Base-by-base conservation (phyloP, 2,797 vertebrate genomes). In the Thripadectes ignobilis region DNA sequence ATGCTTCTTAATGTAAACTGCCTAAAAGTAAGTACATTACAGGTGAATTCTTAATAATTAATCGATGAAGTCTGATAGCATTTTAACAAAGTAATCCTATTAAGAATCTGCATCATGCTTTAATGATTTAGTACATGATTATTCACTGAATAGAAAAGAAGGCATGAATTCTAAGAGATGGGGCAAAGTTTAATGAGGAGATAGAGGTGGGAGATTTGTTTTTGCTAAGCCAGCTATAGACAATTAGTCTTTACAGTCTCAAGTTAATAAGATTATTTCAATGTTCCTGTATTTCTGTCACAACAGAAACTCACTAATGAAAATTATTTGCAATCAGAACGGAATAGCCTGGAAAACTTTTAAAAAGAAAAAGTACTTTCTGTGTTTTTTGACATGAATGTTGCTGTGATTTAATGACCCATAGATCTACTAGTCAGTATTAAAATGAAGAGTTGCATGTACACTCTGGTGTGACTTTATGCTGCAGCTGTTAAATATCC, bases 201-300 rank as follows among this genome's bases (percentile, higher is more conserved):
- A 81, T 83, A 89, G 93, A 95, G 91, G 67, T 63, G 41, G 14
- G 65, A 85, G 94, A 95, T 96, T 92, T 95, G 67, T 96, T 93
- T 84, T 85, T 90, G 71, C 86, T 95, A 95, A 97, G 69, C 92
- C 92, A 95, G 34, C 85, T 94, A 51, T 43, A 87, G 88, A 83
- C 85, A 95, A 93, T 97, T 97, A 96, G 43, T 81, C 59, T 94
- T 92, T 74, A 81, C 58, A 85, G 74, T 77, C 52, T 95, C 78
- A 76, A 73, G 26, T 91, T 97, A 96, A 95, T 90, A 75, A 90
- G 95, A 93, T 96, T 96, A 92, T 94, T 91, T 87, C 74, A 69
- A 3, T 71, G 66, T 89, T 95, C 38, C 46, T 81, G 17, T 73
- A 63, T 85, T 89, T 66, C 34, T 89, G 22, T 63, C 51, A 27